Base-by-base conservation (phyloP, 2,888 invertebrate genomes). In the Dioctria rufipes region DNA sequence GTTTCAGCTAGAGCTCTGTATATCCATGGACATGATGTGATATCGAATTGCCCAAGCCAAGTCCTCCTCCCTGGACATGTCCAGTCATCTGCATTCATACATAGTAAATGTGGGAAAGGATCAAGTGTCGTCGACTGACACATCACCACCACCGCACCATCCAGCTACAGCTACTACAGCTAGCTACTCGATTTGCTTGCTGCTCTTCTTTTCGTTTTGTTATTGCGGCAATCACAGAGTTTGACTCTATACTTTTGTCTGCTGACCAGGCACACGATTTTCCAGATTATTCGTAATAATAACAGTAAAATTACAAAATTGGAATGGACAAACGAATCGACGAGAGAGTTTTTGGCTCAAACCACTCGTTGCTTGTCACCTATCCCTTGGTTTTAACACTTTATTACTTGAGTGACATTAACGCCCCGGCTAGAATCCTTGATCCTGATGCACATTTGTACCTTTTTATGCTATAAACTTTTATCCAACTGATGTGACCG, bases 21-120 rank as follows among this genome's bases (percentile, higher is more conserved):
- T 4, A 11, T 54, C 54, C 25, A 25, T 54, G 6, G 54, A 54
- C 54, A 69, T 49, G 37, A 51, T 37, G 39, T 69, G 25, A 69
- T 69, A 69, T 51, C 39, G 51, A 39, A 51, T 51, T 25, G 25
- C 25, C 25, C 25, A 25, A 25, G 25, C 25, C 25, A 25, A 25
- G 25, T 51, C 51, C 42, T 9, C 40, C 3, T n/a, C 46, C 46
- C 67, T 46, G 46, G 49, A 25, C 25, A 25, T 25, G 25, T 25
- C 67, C 39, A 51, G 69, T 69, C 49, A 69, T 73, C 73, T 73
- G 73, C 73, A 73, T 73, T 73, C 73, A 73, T 73, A 60, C 73
- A 73, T 73, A 73, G 51, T 73, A 73, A 25, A 73, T 73, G 58
- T 25, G 73, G 73, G 60, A 58, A 42, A 40, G 60, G 73, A 73